phyloP scores from a whole-genome alignment of 1,140 invertebrate species.

The Calycopis cecrops region DNA sequence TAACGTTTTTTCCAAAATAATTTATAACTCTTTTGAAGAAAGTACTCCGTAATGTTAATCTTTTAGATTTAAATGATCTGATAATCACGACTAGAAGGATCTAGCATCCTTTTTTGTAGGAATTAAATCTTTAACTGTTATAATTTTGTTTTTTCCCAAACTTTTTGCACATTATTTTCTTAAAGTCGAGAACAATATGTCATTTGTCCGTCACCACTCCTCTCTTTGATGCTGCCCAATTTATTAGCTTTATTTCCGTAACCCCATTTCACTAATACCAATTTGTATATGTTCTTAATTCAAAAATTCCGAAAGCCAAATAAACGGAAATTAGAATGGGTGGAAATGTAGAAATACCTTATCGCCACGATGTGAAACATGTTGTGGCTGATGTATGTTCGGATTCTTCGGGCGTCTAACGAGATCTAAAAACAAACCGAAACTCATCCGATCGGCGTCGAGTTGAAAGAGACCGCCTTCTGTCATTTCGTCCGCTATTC shows the following conservation, averaged over 20 bases:
- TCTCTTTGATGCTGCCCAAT: background rate
- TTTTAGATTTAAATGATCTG: too few species aligned
- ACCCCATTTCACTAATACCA: background rate
- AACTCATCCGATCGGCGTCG: conserved; percentile 43
- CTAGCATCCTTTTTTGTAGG: too few species aligned
- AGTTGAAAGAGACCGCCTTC: conserved; percentile 42
- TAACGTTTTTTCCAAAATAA: too few species aligned
- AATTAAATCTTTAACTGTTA: too few species aligned
- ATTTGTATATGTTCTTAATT: conserved; percentile 42
- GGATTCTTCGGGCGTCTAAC: conserved; percentile 48
- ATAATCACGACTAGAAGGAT: too few species aligned
- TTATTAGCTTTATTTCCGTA: background rate
- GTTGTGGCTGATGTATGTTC: conserved; percentile 51
- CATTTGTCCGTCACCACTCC: too few species aligned
- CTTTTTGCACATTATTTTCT: too few species aligned
- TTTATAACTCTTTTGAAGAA: too few species aligned
- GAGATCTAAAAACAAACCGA: conserved; percentile 61
- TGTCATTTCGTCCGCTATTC: conserved; percentile 46
- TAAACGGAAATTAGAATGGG: conserved; percentile 36
- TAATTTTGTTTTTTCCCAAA: too few species aligned
- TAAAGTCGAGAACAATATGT: too few species aligned
- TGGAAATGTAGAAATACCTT: conserved; percentile 59
- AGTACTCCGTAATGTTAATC: too few species aligned
- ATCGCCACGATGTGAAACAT: conserved; percentile 53
- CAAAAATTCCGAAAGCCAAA: conserved; percentile 47